A percentile compares a stretch with the other conserved stretches of the same genome.
Conservation (phyloP, 1,140 invertebrate species). For the Eumeta japonica region DNA sequence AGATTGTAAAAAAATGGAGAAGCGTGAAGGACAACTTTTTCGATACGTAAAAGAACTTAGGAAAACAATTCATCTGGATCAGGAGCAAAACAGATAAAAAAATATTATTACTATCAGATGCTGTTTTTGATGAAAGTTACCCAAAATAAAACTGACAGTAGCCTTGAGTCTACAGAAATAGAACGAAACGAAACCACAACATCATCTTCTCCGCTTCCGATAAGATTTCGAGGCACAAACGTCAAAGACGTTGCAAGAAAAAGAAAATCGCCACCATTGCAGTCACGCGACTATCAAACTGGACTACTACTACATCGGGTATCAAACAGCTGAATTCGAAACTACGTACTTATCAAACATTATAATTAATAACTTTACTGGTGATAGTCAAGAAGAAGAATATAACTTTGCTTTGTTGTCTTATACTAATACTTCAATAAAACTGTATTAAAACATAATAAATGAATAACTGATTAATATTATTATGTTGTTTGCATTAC, state of each 20-base stretch:
- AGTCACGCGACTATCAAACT: conserved; percentile 11
- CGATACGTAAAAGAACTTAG: conserved; percentile 12
- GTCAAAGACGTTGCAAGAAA: conserved; percentile 10
- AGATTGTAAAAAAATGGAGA: conserved; percentile 13
- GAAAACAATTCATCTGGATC: conserved; percentile 11
- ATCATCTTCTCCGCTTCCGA: conserved; percentile 8
- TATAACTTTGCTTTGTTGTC: conserved; percentile 17
- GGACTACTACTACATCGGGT: conserved; percentile 11
- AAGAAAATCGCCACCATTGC: conserved; percentile 10
- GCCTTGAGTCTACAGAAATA: conserved; percentile 10
- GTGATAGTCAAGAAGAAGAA: conserved; percentile 16
- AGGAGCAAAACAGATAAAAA: conserved; percentile 12
- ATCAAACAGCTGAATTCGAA: conserved; percentile 14
- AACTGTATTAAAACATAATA: conserved; percentile 11
- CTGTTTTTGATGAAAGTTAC: conserved; percentile 13
- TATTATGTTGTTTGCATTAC: conserved; percentile 12
- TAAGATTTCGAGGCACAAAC: conserved; percentile 10
- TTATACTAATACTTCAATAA: conserved; percentile 12
- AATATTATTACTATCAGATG: conserved; percentile 15
- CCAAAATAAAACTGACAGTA: conserved; percentile 12
- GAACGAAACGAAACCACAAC: conserved; percentile 10
- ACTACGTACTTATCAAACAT: conserved; percentile 13
- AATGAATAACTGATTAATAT: conserved; percentile 10
- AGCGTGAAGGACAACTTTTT: conserved; percentile 12
- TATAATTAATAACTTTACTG: conserved; percentile 15